Percentiles rank a stretch among this genome's conserved stretches.
Evolutionary conservation across 2,797 vertebrate species (phyloP).

Genomic region (Leuciscus waleckii): DNA sequence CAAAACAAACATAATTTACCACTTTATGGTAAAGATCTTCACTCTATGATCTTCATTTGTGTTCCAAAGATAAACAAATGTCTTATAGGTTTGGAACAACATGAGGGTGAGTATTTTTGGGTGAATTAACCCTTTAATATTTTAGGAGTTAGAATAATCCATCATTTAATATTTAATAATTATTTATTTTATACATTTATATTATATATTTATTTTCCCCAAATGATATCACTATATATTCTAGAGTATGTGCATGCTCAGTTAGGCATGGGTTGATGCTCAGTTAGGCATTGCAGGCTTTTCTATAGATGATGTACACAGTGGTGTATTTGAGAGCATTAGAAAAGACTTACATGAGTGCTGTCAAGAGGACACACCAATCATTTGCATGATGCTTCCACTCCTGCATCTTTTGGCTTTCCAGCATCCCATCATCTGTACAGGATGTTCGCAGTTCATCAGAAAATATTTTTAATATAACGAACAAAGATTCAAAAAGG

Average conservation of each 20-base stretch:
- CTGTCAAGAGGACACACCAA: slow-evolving; percentile 73
- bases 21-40: too few relatives aligned
- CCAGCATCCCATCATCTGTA: slow-evolving; percentile 46
- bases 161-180: not conserved
- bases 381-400: slow-evolving; percentile 66
- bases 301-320: slow-evolving; percentile 66
- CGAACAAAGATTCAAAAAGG: not conserved
- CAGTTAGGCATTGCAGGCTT: not conserved
- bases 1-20: too few relatives aligned
- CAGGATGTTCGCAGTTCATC: not conserved
- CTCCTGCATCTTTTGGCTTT: slow-evolving; percentile 56
- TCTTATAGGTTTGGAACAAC: not conserved
- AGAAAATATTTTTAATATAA: not conserved
- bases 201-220: not conserved
- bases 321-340: slow-evolving; percentile 44
- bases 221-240: not conserved
- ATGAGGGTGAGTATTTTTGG: not conserved
- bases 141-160: not conserved
- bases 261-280: not conserved
- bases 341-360: slow-evolving; percentile 31
- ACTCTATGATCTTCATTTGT: not conserved
- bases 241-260: not conserved
- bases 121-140: not conserved
- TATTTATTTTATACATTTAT: not conserved
- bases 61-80: not conserved